A percentile compares a stretch with the other conserved stretches of the same genome.
Evolutionary conservation across 2,113 vertebrate species (phyloP).

Genomic region (Sinocyclocheilus rhinocerous): DNA sequence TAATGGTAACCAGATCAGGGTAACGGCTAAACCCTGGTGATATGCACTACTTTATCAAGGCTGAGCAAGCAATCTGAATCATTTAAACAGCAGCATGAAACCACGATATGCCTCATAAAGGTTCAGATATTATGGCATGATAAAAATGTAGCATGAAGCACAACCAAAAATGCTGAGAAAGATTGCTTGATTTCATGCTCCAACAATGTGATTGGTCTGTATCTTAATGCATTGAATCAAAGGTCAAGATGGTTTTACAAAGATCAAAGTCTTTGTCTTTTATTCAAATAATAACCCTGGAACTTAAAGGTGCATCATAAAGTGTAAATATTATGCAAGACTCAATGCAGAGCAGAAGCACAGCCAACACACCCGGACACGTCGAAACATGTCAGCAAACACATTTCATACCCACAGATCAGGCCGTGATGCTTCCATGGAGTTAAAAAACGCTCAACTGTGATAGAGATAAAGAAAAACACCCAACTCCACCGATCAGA

Average conservation of each 20-base stretch:
- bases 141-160: neutral
- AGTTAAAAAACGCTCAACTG: neutral
- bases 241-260: neutral
- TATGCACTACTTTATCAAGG: neutral
- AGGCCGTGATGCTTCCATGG: neutral
- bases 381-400: neutral
- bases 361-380: neutral
- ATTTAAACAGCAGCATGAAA: neutral
- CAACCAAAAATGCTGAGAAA: neutral
- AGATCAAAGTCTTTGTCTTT: constrained; percentile 15
- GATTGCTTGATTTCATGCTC: neutral
- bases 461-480: neutral
- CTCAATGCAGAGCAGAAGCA: neutral
- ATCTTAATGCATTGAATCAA: neutral
- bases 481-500: neutral
- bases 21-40: neutral
- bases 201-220: neutral
- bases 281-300: constrained; percentile 1
- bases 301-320: constrained; percentile 4
- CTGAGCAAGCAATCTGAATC: neutral
- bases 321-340: constrained; percentile 5
- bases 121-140: neutral
- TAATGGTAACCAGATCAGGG: neutral
- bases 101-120: neutral
- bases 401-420: neutral